Conservation (phyloP, 2,113 vertebrate species). For the Scomber japonicus region DNA sequence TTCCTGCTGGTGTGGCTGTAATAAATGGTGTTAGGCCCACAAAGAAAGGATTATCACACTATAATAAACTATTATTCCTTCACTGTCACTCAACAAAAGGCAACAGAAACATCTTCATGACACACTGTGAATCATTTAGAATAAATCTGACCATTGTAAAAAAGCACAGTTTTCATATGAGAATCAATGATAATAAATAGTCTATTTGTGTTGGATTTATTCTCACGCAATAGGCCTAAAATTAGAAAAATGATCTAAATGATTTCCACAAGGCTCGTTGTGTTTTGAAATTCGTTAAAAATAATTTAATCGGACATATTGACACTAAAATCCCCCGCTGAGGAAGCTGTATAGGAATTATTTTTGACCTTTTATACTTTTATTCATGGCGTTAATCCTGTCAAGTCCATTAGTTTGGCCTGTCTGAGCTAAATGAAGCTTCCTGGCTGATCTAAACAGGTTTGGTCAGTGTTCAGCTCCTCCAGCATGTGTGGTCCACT, state of each 20-base stretch:
- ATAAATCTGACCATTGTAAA: slow-evolving; percentile 5
- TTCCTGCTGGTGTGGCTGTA: not conserved
- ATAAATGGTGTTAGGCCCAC: slow-evolving; percentile 14
- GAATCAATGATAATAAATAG: not conserved
- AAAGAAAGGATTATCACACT: not conserved
- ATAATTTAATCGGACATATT: slow-evolving; percentile 56
- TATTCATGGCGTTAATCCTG: slow-evolving; percentile 54
- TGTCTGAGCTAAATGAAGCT: slow-evolving; percentile 39
- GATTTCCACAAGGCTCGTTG: not conserved
- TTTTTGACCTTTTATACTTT: slow-evolving; percentile 52
- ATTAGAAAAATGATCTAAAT: slow-evolving; percentile 5
- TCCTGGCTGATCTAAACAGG: slow-evolving; percentile 30
- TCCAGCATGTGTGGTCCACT: slow-evolving; percentile 60
- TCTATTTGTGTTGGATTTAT: not conserved
- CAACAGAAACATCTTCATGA: not conserved
- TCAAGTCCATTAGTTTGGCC: slow-evolving; percentile 59
- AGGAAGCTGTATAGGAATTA: slow-evolving; percentile 31
- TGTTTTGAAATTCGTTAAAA: slow-evolving; percentile 67
- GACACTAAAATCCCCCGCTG: slow-evolving; percentile 37
- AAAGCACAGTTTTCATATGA: not conserved
- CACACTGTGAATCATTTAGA: not conserved
- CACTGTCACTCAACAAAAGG: not conserved
- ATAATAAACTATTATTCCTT: slow-evolving; percentile 22
- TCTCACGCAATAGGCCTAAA: slow-evolving; percentile 7
- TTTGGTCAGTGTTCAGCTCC: slow-evolving; percentile 33